phyloP scores from a whole-genome alignment of 2,797 vertebrate species.

The Eidolon dupreanum region DNA sequence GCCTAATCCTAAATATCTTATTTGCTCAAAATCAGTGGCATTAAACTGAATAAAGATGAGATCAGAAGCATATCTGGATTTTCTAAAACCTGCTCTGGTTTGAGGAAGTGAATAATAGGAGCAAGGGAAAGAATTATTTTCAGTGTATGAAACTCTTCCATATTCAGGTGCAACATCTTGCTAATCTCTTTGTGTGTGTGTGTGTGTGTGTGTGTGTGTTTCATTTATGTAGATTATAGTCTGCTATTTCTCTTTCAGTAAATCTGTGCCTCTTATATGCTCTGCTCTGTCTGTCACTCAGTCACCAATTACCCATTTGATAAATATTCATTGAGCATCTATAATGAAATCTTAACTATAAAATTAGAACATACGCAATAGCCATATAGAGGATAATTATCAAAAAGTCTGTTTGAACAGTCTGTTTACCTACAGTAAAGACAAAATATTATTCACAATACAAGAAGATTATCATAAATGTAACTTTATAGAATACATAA shows the following conservation, averaged over 20 bases:
- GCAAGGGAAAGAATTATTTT: background rate
- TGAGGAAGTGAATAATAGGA: constrained; percentile 5
- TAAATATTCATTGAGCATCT: background rate
- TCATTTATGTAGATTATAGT: background rate
- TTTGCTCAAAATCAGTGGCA: background rate
- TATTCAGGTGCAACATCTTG: background rate
- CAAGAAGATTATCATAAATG: background rate
- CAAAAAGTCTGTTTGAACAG: background rate
- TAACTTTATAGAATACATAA: background rate
- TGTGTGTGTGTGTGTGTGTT: background rate
- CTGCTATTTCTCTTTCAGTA: background rate
- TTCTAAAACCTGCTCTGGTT: background rate
- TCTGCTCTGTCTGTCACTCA: background rate
- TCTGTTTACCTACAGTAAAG: background rate
- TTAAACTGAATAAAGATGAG: background rate
- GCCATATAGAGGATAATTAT: background rate
- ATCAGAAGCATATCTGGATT: background rate
- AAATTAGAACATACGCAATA: background rate
- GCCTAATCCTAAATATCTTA: background rate
- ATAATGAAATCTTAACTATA: background rate
- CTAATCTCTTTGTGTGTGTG: too few relatives aligned
- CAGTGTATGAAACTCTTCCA: background rate
- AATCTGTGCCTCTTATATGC: background rate
- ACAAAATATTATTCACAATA: background rate
- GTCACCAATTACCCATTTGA: background rate